Conservation (phyloP, 2,113 vertebrate genomes). For the Nyctibius bracteatus region DNA sequence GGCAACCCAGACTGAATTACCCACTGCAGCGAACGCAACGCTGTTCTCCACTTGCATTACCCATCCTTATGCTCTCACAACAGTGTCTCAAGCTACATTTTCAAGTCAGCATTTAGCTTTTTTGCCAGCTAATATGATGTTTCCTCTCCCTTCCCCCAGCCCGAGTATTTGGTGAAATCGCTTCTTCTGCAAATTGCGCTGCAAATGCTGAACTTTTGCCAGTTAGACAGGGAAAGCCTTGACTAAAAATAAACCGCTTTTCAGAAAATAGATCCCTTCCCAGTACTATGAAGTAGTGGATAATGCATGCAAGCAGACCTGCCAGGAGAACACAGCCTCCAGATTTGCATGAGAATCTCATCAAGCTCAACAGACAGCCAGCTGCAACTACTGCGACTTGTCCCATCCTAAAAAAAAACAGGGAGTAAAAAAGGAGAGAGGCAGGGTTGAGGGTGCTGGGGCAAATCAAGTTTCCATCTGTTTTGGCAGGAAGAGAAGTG, state of each 20-base stretch:
- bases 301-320: neutral
- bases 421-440: neutral
- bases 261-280: constrained; percentile 36
- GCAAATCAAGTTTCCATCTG: neutral
- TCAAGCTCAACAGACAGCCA: neutral
- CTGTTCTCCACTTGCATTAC: neutral
- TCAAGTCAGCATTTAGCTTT: neutral
- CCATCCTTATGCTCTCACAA: neutral
- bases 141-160: constrained; percentile 35
- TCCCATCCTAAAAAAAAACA: neutral
- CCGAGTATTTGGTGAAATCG: neutral
- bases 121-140: neutral
- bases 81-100: neutral
- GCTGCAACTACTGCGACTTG: neutral
- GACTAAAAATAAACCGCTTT: constrained; percentile 30
- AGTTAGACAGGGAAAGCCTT: constrained; percentile 16
- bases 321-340: neutral
- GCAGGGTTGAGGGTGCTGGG: neutral
- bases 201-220: constrained; percentile 44
- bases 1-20: neutral
- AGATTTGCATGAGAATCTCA: neutral
- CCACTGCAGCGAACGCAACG: fast-evolving
- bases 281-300: neutral
- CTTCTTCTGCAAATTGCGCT: neutral
- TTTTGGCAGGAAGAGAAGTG: neutral